Percentiles rank a stretch among this genome's conserved stretches.
Conservation (phyloP, 2,797 vertebrate species). For the Fistularia tabacaria region DNA sequence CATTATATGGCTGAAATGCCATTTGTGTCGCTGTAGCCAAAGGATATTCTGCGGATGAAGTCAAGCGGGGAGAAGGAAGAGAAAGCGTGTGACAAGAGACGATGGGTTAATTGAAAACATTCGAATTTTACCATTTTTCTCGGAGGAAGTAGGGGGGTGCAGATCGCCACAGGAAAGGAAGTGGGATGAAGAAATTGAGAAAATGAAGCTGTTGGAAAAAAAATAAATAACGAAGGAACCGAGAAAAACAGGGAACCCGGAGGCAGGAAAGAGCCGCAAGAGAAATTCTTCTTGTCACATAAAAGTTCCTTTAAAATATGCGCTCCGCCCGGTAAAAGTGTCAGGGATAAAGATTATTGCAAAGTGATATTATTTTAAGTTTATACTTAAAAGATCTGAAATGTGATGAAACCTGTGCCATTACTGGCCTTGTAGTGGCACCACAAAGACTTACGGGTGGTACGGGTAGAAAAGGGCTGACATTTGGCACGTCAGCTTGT, state of each 20-base stretch:
- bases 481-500: too few species aligned
- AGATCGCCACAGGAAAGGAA: constrained; percentile 19
- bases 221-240: neutral
- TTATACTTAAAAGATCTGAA: neutral
- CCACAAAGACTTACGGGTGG: too few species aligned
- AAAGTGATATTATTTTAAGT: constrained; percentile 9
- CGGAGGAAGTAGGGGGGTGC: constrained; percentile 6
- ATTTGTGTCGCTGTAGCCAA: constrained; percentile 17
- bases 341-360: constrained; percentile 12
- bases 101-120: constrained; percentile 47
- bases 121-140: constrained; percentile 28
- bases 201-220: constrained; percentile 9
- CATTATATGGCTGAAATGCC: constrained; percentile 5
- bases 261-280: constrained; percentile 10
- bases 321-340: constrained; percentile 4
- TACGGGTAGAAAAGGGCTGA: too few species aligned
- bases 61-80: constrained; percentile 23
- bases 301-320: constrained; percentile 12
- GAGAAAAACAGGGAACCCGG: neutral
- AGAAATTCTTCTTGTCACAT: constrained; percentile 11
- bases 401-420: neutral
- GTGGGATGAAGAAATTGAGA: constrained; percentile 4
- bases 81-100: neutral
- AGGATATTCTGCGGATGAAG: constrained; percentile 9
- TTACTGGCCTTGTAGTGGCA: too few species aligned